Conservation (phyloP, 2,888 invertebrate species). For the Ectobius pallidus region DNA sequence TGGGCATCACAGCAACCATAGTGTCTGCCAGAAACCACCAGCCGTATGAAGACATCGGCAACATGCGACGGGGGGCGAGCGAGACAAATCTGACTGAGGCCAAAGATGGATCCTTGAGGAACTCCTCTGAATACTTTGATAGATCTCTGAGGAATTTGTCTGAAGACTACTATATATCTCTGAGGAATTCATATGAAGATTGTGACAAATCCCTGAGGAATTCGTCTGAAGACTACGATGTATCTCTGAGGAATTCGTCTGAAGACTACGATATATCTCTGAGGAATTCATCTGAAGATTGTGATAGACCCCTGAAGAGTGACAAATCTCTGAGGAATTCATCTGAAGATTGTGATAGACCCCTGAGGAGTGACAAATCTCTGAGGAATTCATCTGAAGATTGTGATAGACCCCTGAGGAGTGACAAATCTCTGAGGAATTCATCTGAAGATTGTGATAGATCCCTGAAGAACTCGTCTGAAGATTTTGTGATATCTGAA, state of each 20-base stretch:
- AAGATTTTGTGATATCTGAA: too few species aligned
- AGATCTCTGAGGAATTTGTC: background rate
- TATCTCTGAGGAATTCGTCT: background rate
- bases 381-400: too few species aligned
- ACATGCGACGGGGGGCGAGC: background rate
- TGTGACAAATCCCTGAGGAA: background rate
- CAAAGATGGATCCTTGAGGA: background rate
- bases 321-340: background rate
- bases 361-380: too few species aligned
- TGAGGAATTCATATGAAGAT: background rate
- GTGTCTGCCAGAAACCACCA: background rate
- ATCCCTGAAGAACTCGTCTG: too few species aligned
- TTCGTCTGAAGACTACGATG: background rate
- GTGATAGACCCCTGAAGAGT: too few species aligned
- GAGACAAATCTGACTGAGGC: background rate
- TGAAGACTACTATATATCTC: background rate
- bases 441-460: too few species aligned
- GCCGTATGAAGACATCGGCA: conserved; percentile 48
- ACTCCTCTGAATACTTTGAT: background rate
- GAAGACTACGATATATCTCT: background rate
- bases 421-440: too few species aligned
- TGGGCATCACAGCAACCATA: conserved; percentile 61
- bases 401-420: too few species aligned
- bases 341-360: too few species aligned
- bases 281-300: background rate